A percentile compares a stretch with the other conserved stretches of the same genome.
Evolutionary conservation across 1,140 invertebrate species (phyloP).

Genomic region (Brachionus asplanchnoidis): DNA sequence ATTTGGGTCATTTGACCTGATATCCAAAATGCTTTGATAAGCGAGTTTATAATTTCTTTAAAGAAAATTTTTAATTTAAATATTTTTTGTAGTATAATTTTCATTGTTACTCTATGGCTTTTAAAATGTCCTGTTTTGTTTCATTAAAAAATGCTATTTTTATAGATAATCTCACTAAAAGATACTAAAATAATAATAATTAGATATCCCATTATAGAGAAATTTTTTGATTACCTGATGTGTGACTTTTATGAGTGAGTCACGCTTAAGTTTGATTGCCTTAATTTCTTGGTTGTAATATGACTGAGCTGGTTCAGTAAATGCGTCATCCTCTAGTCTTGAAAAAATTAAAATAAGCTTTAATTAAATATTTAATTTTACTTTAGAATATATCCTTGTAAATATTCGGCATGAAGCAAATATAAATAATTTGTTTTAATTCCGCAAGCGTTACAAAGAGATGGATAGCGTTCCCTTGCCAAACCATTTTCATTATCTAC

Average conservation of each 20-base stretch:
- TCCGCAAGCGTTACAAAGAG: conserved; percentile 81
- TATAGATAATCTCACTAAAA: conserved; percentile 91
- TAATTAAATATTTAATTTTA: conserved; percentile 46
- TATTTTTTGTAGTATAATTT: not conserved
- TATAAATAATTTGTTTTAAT: conserved; percentile 84
- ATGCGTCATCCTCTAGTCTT: conserved; percentile 66
- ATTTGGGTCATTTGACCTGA: conserved; percentile 80
- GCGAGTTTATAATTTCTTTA: conserved; percentile 82
- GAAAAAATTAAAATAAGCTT: conserved; percentile 59
- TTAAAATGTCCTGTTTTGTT: conserved; percentile 77
- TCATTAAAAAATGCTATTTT: conserved; percentile 96
- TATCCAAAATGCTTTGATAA: conserved; percentile 79
- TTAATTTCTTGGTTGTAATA: conserved; percentile 87
- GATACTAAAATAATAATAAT: conserved; percentile 57
- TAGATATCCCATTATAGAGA: not conserved
- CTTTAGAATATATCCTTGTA: conserved; percentile 70
- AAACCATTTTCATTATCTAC: conserved; percentile 75
- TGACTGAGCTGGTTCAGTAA: conserved; percentile 81
- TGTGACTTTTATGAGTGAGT: conserved; percentile 82
- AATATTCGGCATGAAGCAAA: conserved; percentile 79
- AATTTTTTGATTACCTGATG: conserved; percentile 64
- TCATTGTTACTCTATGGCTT: conserved; percentile 73
- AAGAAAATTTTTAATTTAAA: not conserved
- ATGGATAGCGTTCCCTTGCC: conserved; percentile 77
- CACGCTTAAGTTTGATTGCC: conserved; percentile 76